These are phyloP conservation scores for Trimorus sp. DNA, from an alignment of 2,888 invertebrate species.

Conservation along the genomic window DNA sequence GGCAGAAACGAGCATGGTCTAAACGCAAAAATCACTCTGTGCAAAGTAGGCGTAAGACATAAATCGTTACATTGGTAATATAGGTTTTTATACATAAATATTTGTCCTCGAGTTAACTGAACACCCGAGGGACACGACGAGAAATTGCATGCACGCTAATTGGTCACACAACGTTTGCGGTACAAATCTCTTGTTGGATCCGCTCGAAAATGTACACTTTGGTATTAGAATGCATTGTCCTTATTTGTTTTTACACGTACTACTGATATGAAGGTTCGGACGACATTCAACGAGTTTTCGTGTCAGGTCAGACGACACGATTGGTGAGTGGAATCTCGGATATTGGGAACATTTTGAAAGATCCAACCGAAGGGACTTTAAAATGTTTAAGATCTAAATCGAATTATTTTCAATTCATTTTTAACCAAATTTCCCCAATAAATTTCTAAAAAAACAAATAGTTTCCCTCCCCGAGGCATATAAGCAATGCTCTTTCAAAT, in stretches of 20 bases:
- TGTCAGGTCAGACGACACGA: background rate
- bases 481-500: too few species aligned
- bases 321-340: too few species aligned
- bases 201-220: conserved; percentile 59
- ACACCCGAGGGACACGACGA: conserved; percentile 31
- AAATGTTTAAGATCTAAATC: too few species aligned
- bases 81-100: conserved; percentile 47
- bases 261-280: conserved; percentile 54
- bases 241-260: conserved; percentile 36
- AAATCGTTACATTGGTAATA: conserved; percentile 38
- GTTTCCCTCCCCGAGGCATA: too few species aligned
- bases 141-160: conserved; percentile 52
- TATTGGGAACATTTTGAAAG: too few species aligned
- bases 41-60: conserved; percentile 50
- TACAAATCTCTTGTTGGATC: conserved; percentile 42
- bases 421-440: too few species aligned
- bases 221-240: conserved; percentile 63
- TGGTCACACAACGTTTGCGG: conserved; percentile 32
- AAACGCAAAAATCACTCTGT: conserved; percentile 49
- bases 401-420: too few species aligned
- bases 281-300: conserved; percentile 42
- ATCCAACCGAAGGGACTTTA: too few species aligned
- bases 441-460: too few species aligned
- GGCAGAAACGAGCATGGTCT: conserved; percentile 22
- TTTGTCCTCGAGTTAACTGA: conserved; percentile 23